These are phyloP conservation scores for Gymnothorax reevesii DNA, from an alignment of 2,797 vertebrate genomes.

Conservation along the genomic window DNA sequence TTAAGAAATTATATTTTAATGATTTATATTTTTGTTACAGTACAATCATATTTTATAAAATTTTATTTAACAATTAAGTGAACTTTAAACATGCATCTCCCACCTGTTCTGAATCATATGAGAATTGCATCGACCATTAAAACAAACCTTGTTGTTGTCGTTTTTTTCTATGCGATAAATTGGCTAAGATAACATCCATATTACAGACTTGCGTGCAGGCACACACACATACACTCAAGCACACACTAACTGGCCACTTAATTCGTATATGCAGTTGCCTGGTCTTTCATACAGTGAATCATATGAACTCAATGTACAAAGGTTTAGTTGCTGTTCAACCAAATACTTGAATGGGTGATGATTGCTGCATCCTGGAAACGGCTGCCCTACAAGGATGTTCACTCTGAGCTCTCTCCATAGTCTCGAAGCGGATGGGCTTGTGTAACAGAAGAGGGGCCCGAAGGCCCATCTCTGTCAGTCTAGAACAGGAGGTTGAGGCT, in stretches of 20 bases:
- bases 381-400: not conserved
- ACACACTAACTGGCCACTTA: not conserved
- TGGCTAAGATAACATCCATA: not conserved
- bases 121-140: not conserved
- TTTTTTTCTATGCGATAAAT: not conserved
- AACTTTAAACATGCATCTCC: not conserved
- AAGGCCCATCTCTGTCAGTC: not conserved
- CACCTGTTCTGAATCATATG: not conserved
- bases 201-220: not conserved
- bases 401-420: not conserved
- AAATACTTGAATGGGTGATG: not conserved
- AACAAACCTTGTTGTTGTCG: not conserved
- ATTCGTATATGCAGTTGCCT: not conserved
- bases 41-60: conserved; percentile 14
- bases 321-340: not conserved
- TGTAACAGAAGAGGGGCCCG: not conserved
- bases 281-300: not conserved
- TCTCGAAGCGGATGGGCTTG: not conserved
- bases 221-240: not conserved
- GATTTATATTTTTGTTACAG: conserved; percentile 4
- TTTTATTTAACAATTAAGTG: conserved; percentile 8
- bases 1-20: not conserved
- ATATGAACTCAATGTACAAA: not conserved
- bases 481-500: not conserved
- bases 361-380: not conserved